Base-by-base conservation (phyloP, 2,888 invertebrate species). In the Resseliella maxima region DNA sequence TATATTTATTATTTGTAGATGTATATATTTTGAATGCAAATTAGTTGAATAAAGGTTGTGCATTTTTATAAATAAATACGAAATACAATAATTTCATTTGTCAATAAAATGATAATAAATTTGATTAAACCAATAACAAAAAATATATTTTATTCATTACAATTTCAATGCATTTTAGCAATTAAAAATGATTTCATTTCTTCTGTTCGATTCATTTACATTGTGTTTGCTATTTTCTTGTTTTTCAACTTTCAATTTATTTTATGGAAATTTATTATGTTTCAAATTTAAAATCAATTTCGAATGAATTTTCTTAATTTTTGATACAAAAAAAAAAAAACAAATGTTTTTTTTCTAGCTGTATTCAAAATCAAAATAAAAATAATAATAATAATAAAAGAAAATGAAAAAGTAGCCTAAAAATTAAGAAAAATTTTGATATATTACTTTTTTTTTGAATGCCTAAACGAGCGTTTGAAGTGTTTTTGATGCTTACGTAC, bases 51-150 rank as follows among this genome's bases (percentile, higher is more conserved):
- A 72, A 72, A 72, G 72, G 15, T 35, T 72, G 72, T 72, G 72
- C 72, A 72, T 72, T 31, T 72, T 72, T 72, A 72, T 72, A 72
- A 72, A 72, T 72, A 72, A 72, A 72, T 72, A 72, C 35, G 72
- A 72, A 72, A 72, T 72, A 72, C 72, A 72, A 72, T 72, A 72
- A 72, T 72, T 72, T 72, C 72, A 72, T 72, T 72, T 31, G 72
- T 72, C 27, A 72, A 72, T 72, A 72, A 72, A 72, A 72, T 72
- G 72, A 72, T 72, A 72, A 72, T 72, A 72, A 72, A 72, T 72
- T 72, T 72, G 72, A 72, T 72, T 72, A 72, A 72, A 72, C 72
- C 72, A 72, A 72, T 72, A 72, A 72, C 72, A 72, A 72, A 72
- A 72, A 72, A 72, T 31, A 72, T 72, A 72, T 31, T 72, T 72